Evolutionary conservation across 2,888 invertebrate genomes (phyloP).

Genomic region (Acronicta psi): DNA sequence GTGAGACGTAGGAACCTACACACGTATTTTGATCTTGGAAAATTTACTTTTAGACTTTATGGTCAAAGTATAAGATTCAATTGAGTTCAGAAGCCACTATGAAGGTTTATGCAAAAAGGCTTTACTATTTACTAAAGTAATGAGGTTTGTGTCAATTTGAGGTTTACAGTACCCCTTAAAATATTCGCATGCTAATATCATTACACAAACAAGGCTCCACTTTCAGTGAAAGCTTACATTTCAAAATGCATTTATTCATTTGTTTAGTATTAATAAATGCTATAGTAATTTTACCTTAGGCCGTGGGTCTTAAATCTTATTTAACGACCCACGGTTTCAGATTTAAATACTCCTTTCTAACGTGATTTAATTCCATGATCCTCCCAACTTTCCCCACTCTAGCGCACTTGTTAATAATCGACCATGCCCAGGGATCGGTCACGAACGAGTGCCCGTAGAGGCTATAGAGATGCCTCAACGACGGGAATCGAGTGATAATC

Average conservation of each 20-base stretch:
- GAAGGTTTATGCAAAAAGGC: not conserved
- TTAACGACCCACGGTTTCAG: conserved; percentile 37
- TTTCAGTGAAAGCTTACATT: conserved; percentile 33
- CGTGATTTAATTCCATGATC: conserved; percentile 61
- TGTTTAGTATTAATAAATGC: conserved; percentile 27
- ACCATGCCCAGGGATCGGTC: conserved; percentile 64
- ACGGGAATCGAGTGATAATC: conserved; percentile 70
- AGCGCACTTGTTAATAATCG: conserved; percentile 52
- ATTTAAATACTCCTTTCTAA: conserved; percentile 55
- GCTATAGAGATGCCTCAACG: conserved; percentile 52
- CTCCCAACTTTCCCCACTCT: conserved; percentile 71
- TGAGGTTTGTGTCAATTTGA: conserved; percentile 11
- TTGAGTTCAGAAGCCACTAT: not conserved
- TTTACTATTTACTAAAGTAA: conserved; percentile 4
- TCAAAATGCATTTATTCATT: conserved; percentile 30
- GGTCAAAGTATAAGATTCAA: too few relatives aligned
- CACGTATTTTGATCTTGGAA: too few relatives aligned
- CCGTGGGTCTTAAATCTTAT: conserved; percentile 39
- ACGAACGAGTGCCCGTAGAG: conserved; percentile 63
- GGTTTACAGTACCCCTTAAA: conserved; percentile 2
- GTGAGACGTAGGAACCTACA: too few relatives aligned
- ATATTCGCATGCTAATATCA: conserved; percentile 13
- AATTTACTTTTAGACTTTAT: too few relatives aligned
- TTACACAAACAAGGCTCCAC: conserved; percentile 13
- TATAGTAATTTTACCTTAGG: conserved; percentile 24